phyloP scores from a whole-genome alignment of 2,797 vertebrate species.

The Molossus alvarezi region DNA sequence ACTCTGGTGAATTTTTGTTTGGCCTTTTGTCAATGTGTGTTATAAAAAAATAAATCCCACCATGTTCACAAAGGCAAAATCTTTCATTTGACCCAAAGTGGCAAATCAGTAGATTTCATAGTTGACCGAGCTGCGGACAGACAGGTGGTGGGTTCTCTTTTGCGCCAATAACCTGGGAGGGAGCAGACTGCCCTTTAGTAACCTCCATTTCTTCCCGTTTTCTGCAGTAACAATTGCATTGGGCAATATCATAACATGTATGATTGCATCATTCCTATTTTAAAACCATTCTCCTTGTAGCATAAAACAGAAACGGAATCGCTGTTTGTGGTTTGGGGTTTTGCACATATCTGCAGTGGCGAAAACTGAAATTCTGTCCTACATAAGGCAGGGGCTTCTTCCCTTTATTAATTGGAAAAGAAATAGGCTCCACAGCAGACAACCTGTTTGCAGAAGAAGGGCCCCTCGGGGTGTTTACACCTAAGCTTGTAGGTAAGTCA shows the following conservation, averaged over 20 bases:
- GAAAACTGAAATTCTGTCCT: not conserved
- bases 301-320: not conserved
- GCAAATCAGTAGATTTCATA: not conserved
- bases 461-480: too few relatives aligned
- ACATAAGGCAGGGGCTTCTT: not conserved
- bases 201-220: slow-evolving; percentile 53
- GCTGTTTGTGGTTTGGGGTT: not conserved
- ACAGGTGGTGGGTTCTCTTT: not conserved
- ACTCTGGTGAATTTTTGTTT: not conserved
- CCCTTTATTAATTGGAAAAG: not conserved
- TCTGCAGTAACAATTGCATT: not conserved
- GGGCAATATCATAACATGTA: not conserved
- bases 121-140: not conserved
- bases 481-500: not conserved
- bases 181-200: slow-evolving; percentile 45
- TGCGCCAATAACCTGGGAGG: not conserved
- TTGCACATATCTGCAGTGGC: not conserved
- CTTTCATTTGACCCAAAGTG: not conserved
- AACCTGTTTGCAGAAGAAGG: not conserved
- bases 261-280: not conserved
- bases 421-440: not conserved
- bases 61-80: not conserved
- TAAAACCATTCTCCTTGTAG: not conserved
- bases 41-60: not conserved
- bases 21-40: not conserved